These are phyloP conservation scores for Dinothrombium tinctorium DNA, from an alignment of 1,140 invertebrate genomes.

Conservation along the genomic window DNA sequence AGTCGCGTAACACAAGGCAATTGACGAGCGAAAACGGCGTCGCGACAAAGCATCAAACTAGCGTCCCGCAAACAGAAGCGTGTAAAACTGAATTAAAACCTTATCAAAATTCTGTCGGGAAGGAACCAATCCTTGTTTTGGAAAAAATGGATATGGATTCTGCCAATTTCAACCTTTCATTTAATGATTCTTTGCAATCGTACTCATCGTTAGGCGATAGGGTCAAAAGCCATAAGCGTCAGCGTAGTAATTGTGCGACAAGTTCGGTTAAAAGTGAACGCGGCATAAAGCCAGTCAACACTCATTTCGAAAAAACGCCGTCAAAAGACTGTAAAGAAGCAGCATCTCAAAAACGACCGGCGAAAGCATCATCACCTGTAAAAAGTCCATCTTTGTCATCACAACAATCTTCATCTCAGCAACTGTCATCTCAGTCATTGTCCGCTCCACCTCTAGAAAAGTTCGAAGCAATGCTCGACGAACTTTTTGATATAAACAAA, in stretches of 20 bases:
- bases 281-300: neutral
- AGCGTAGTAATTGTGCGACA: neutral
- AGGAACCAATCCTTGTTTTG: too few species aligned
- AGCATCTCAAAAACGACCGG: neutral
- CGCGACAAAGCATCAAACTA: too few species aligned
- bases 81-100: too few species aligned
- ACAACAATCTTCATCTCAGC: neutral
- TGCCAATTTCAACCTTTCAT: too few species aligned
- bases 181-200: too few species aligned
- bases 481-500: conserved; percentile 2
- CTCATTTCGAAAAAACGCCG: neutral
- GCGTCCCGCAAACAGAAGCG: too few species aligned
- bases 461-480: conserved; percentile 6
- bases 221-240: conserved; percentile 8
- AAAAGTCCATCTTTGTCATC: neutral
- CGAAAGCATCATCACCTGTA: neutral
- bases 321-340: neutral
- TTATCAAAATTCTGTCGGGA: too few species aligned
- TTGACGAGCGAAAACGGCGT: neutral
- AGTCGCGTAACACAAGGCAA: neutral
- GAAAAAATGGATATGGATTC: too few species aligned
- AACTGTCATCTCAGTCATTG: neutral
- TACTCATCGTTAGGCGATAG: conserved; percentile 11
- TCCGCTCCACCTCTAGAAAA: conserved; percentile 1
- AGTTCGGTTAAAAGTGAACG: conserved; percentile 2